phyloP scores from a whole-genome alignment of 2,888 invertebrate genomes.

The Eucriotettix oculatus region DNA sequence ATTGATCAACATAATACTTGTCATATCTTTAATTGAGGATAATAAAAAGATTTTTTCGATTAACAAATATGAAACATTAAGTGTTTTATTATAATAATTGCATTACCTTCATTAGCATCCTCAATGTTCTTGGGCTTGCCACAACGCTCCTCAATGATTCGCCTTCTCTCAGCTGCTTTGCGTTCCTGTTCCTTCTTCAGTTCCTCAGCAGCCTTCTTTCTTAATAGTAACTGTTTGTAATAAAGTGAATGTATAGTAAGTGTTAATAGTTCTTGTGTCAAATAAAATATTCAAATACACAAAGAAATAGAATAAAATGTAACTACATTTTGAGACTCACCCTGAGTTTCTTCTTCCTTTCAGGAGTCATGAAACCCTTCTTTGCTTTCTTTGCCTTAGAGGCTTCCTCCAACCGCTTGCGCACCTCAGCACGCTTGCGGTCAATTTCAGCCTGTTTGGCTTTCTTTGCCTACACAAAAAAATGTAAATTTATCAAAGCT shows the following conservation, averaged over 20 bases:
- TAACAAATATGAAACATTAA: too few relatives aligned
- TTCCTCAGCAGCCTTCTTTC: slow-evolving; percentile 99
- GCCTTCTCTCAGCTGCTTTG: slow-evolving; percentile 94
- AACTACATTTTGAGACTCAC: slow-evolving; percentile 38
- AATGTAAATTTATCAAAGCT: neutral
- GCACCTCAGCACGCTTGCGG: slow-evolving; percentile 96
- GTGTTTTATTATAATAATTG: too few relatives aligned
- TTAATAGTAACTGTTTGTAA: slow-evolving; percentile 71
- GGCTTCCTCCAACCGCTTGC: slow-evolving; percentile 96
- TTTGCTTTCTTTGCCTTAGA: slow-evolving; percentile 97
- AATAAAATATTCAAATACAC: neutral
- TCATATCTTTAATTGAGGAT: too few relatives aligned
- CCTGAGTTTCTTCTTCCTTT: slow-evolving; percentile 99
- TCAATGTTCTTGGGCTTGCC: slow-evolving; percentile 82
- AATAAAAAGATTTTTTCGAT: too few relatives aligned
- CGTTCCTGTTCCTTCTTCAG: slow-evolving; percentile 98
- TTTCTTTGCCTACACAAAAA: slow-evolving; percentile 66
- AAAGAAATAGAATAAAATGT: neutral
- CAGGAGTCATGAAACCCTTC: slow-evolving; percentile 99
- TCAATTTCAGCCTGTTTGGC: slow-evolving; percentile 96
- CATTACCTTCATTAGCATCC: slow-evolving; percentile 82
- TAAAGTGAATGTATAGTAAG: neutral
- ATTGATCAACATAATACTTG: too few relatives aligned
- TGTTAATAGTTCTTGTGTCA: neutral
- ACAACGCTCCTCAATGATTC: slow-evolving; percentile 90